Conservation (phyloP, 2,888 invertebrate species). For the Temnothorax ravouxi region DNA sequence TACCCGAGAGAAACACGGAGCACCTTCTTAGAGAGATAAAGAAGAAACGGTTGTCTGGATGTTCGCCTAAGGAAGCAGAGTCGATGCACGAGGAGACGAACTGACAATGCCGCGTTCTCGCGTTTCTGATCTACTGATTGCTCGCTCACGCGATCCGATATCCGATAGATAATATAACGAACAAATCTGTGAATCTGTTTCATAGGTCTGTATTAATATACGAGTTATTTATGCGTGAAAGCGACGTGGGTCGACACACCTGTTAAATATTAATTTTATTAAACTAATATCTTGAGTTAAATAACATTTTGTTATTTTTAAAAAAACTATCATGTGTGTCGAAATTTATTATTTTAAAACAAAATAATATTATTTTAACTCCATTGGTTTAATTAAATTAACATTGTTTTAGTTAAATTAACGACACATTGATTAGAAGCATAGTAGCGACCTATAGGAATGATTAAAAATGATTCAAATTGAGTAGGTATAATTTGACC, state of each 20-base stretch:
- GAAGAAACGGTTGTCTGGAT: conserved; percentile 37
- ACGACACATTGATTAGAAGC: too few species aligned
- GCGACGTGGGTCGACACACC: neutral
- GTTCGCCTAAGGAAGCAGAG: conserved; percentile 33
- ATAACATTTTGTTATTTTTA: too few species aligned
- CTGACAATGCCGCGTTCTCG: conserved; percentile 46
- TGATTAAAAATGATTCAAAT: too few species aligned
- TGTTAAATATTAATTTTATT: neutral
- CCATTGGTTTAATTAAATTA: too few species aligned
- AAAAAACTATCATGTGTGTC: too few species aligned
- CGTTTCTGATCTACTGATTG: conserved; percentile 52
- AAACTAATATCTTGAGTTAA: too few species aligned
- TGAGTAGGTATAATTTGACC: too few species aligned
- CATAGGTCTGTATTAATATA: neutral
- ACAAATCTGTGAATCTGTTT: conserved; percentile 15
- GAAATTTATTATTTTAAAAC: too few species aligned
- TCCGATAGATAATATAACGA: conserved; percentile 40
- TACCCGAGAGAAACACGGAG: conserved; percentile 57
- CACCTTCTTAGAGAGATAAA: conserved; percentile 35
- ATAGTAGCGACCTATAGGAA: too few species aligned
- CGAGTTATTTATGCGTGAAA: conserved; percentile 1
- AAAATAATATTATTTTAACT: too few species aligned
- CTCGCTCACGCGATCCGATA: conserved; percentile 25
- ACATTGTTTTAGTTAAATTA: too few species aligned
- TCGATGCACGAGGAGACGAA: conserved; percentile 34